These are phyloP conservation scores for Balearica regulorum DNA, from an alignment of 2,797 vertebrate genomes.

Conservation along the genomic window DNA sequence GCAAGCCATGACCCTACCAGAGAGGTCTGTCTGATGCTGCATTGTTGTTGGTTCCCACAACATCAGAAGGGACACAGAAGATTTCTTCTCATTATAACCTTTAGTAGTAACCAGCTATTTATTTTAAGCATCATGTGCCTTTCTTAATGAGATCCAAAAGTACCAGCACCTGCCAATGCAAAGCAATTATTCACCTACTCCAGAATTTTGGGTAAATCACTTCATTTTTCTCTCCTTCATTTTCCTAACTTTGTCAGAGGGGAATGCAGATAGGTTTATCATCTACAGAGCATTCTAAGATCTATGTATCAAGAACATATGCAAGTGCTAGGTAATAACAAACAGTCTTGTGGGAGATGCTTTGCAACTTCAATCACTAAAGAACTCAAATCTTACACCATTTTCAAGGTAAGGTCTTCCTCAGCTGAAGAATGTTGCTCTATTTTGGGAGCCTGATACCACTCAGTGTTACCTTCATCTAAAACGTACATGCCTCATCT, in stretches of 20 bases:
- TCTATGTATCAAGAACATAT: background rate
- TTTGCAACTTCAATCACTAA: background rate
- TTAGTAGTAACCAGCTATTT: background rate
- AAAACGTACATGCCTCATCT: background rate
- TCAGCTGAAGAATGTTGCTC: background rate
- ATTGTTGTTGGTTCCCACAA: background rate
- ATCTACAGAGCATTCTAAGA: background rate
- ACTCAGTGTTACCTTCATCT: background rate
- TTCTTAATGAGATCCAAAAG: background rate
- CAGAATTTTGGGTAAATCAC: background rate
- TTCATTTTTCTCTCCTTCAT: background rate
- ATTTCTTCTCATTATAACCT: background rate
- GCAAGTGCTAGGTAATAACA: background rate
- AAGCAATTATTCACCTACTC: background rate
- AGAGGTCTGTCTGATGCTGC: background rate
- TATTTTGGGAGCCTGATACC: background rate
- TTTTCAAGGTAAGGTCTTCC: background rate
- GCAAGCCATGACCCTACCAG: background rate
- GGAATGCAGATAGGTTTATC: background rate
- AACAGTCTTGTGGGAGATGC: background rate
- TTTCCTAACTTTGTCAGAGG: background rate
- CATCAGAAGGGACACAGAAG: background rate
- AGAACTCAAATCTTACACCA: background rate
- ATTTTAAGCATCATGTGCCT: background rate
- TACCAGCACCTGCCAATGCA: background rate